Conservation (phyloP, 2,113 vertebrate species). For the Pitta sordida region DNA sequence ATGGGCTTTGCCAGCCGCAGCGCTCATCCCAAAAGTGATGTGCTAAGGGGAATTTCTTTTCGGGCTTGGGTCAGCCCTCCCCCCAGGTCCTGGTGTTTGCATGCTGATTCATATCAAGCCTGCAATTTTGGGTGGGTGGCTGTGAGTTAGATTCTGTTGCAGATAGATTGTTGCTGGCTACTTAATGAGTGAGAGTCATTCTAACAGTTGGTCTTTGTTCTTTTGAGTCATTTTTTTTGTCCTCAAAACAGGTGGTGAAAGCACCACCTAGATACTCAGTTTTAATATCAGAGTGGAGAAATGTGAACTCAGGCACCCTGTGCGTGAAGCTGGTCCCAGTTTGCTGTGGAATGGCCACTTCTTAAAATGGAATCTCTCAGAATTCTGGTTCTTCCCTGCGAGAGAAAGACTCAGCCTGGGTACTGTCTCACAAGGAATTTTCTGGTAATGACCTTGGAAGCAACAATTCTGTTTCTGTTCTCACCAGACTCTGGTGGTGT, state of each 20-base stretch:
- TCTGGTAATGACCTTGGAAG: background rate
- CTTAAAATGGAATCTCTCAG: background rate
- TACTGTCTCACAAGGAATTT: background rate
- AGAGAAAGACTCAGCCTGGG: accelerated
- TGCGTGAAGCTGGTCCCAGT: accelerated
- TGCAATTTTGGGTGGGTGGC: slow-evolving; percentile 45
- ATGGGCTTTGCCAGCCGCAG: background rate
- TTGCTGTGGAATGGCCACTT: background rate
- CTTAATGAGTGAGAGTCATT: slow-evolving; percentile 1
- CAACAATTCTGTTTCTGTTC: background rate
- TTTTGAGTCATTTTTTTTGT: background rate
- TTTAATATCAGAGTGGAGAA: background rate
- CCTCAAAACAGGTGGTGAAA: background rate
- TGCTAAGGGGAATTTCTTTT: slow-evolving; percentile 57
- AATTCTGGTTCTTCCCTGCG: background rate
- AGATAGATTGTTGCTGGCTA: slow-evolving; percentile 30
- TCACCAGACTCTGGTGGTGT: background rate
- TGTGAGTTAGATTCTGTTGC: slow-evolving; percentile 37
- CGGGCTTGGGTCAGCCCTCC: slow-evolving; percentile 27
- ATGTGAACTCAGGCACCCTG: background rate
- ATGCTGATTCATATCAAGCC: slow-evolving; percentile 41
- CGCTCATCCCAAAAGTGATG: slow-evolving; percentile 20
- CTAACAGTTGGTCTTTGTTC: slow-evolving; percentile 20
- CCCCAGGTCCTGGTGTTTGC: background rate
- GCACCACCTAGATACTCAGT: background rate